Percentiles rank a stretch among this genome's conserved stretches.
phyloP scores from a whole-genome alignment of 2,888 invertebrate species.

The Theodoxus fluviatilis region DNA sequence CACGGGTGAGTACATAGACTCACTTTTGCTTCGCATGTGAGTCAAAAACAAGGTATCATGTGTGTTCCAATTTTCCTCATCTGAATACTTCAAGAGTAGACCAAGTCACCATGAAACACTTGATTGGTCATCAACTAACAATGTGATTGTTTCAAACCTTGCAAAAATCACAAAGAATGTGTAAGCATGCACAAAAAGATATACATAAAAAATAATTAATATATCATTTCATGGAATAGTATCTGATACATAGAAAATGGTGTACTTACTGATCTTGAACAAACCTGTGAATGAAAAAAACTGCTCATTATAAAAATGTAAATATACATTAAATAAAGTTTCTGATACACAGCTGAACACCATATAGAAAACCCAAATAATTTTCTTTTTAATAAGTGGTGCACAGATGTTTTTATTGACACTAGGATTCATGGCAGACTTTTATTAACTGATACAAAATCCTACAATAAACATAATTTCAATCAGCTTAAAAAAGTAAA shows the following conservation, averaged over 20 bases:
- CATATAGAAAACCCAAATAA: neutral
- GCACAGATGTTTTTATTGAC: too few relatives aligned
- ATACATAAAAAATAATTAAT: too few relatives aligned
- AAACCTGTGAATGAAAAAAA: conserved; percentile 59
- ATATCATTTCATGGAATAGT: neutral
- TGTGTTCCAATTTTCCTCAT: too few relatives aligned
- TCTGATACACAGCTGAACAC: neutral
- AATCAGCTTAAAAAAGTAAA: conserved; percentile 6
- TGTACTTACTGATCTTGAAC: conserved; percentile 56
- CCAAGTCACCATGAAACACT: too few relatives aligned
- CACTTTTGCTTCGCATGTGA: too few relatives aligned
- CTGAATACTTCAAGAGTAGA: too few relatives aligned
- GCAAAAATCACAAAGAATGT: neutral
- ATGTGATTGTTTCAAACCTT: neutral
- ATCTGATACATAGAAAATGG: conserved; percentile 1
- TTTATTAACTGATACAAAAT: too few relatives aligned
- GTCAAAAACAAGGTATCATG: too few relatives aligned
- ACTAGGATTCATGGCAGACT: neutral
- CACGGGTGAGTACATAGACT: too few relatives aligned
- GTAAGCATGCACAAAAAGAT: neutral
- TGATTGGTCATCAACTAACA: too few relatives aligned
- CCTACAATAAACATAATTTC: too few relatives aligned
- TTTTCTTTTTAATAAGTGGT: neutral
- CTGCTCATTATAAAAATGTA: neutral
- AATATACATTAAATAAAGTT: neutral